A percentile compares a stretch with the other conserved stretches of the same genome.
These are phyloP conservation scores for Pyralis farinalis DNA, from an alignment of 2,888 invertebrate species.

Conservation along the genomic window DNA sequence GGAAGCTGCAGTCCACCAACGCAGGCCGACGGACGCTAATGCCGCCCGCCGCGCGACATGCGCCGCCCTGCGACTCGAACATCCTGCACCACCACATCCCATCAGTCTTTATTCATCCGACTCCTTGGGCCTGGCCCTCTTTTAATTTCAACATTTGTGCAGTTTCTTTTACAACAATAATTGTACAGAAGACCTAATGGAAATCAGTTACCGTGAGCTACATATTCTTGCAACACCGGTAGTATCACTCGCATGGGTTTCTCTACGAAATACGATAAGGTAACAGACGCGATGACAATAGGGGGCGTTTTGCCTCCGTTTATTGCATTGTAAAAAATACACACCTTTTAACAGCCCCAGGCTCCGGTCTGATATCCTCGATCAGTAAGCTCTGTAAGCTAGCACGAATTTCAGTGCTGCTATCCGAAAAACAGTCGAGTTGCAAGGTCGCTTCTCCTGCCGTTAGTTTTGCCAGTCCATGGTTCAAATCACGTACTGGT, in stretches of 20 bases:
- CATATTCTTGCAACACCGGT: too few relatives aligned
- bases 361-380: conserved; percentile 87
- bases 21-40: conserved; percentile 86
- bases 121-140: too few relatives aligned
- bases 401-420: conserved; percentile 84
- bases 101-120: too few relatives aligned
- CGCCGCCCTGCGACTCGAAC: conserved; percentile 83
- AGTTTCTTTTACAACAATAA: too few relatives aligned
- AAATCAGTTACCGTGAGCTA: too few relatives aligned
- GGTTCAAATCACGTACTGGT: conserved; percentile 86
- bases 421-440: conserved; percentile 84
- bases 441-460: conserved; percentile 84
- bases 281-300: too few relatives aligned
- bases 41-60: conserved; percentile 76
- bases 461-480: conserved; percentile 85
- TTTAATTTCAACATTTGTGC: too few relatives aligned
- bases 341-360: conserved; percentile 81
- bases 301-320: too few relatives aligned
- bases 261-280: too few relatives aligned
- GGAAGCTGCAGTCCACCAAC: conserved; percentile 85
- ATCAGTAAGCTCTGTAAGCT: conserved; percentile 85
- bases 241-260: too few relatives aligned
- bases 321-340: too few relatives aligned
- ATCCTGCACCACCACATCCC: conserved; percentile 72
- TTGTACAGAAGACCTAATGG: too few relatives aligned